phyloP scores from a whole-genome alignment of 1,140 invertebrate species.

The Diabrotica virgifera region DNA sequence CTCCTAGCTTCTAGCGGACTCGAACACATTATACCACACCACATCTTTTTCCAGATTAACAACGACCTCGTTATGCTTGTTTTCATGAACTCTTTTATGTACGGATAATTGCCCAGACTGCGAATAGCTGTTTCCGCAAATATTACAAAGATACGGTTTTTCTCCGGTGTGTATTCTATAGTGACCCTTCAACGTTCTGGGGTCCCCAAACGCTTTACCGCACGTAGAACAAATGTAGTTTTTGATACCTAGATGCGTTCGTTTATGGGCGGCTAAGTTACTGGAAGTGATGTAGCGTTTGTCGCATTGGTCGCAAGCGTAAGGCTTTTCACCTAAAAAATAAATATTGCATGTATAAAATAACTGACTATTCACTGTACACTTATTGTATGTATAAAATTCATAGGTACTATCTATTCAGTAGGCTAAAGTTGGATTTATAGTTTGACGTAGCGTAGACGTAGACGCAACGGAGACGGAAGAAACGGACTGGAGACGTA shows the following conservation, averaged over 20 bases:
- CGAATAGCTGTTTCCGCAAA: slow-evolving; percentile 39
- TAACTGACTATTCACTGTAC: too few species aligned
- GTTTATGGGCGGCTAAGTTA: slow-evolving; percentile 54
- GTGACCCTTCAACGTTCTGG: slow-evolving; percentile 54
- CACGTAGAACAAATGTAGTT: slow-evolving; percentile 53
- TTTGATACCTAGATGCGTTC: slow-evolving; percentile 53
- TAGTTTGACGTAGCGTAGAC: too few species aligned
- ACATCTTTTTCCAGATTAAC: too few species aligned
- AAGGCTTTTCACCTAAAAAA: slow-evolving; percentile 48
- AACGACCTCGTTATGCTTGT: background rate
- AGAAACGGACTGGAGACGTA: too few species aligned
- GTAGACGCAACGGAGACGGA: too few species aligned
- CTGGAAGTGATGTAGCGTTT: slow-evolving; percentile 53
- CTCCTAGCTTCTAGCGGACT: too few species aligned
- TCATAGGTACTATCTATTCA: too few species aligned
- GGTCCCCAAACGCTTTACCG: slow-evolving; percentile 53
- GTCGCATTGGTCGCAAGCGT: slow-evolving; percentile 53
- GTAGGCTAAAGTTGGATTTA: too few species aligned
- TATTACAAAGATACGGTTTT: slow-evolving; percentile 38
- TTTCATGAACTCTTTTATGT: slow-evolving; percentile 37
- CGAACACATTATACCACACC: too few species aligned
- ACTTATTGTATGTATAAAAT: too few species aligned
- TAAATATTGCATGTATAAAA: slow-evolving; percentile 8
- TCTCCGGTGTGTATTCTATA: slow-evolving; percentile 51
- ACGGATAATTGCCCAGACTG: slow-evolving; percentile 41